These are phyloP conservation scores for Mycetomoellerius zeteki DNA, from an alignment of 1,140 invertebrate genomes.

Conservation along the genomic window DNA sequence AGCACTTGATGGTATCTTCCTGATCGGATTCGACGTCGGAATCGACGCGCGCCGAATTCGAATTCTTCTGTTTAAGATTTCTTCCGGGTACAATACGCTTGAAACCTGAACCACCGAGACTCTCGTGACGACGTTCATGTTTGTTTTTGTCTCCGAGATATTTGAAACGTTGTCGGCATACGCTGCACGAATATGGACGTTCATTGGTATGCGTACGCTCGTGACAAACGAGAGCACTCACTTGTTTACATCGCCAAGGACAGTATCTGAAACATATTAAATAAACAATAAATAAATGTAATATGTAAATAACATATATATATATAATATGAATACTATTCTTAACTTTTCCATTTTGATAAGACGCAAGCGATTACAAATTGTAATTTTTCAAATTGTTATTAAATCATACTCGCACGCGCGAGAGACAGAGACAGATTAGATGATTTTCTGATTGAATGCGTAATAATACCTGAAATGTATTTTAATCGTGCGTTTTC, in stretches of 20 bases:
- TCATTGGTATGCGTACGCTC: constrained; percentile 99
- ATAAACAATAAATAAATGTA: constrained; percentile 11
- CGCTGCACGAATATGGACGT: constrained; percentile 98
- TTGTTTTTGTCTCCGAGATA: constrained; percentile 92
- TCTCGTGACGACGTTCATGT: constrained; percentile 85
- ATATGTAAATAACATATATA: neutral
- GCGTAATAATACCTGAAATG: neutral
- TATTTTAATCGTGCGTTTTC: too few relatives aligned
- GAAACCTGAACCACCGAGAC: constrained; percentile 84
- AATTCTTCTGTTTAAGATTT: constrained; percentile 74
- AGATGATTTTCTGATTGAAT: neutral
- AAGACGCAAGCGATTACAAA: neutral
- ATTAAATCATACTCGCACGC: neutral
- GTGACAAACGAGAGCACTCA: constrained; percentile 89
- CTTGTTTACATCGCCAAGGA: constrained; percentile 85
- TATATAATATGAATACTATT: neutral
- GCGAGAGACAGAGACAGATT: neutral
- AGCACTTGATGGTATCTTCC: constrained; percentile 54
- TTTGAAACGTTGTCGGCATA: constrained; percentile 98
- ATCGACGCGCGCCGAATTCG: constrained; percentile 54
- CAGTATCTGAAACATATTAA: constrained; percentile 74
- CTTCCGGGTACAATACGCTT: constrained; percentile 83
- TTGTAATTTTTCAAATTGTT: neutral
- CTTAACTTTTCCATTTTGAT: neutral
- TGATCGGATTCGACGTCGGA: constrained; percentile 77